Percentiles rank a stretch among this genome's conserved stretches.
Conservation (phyloP, 1,140 invertebrate genomes). For the Physella acuta region DNA sequence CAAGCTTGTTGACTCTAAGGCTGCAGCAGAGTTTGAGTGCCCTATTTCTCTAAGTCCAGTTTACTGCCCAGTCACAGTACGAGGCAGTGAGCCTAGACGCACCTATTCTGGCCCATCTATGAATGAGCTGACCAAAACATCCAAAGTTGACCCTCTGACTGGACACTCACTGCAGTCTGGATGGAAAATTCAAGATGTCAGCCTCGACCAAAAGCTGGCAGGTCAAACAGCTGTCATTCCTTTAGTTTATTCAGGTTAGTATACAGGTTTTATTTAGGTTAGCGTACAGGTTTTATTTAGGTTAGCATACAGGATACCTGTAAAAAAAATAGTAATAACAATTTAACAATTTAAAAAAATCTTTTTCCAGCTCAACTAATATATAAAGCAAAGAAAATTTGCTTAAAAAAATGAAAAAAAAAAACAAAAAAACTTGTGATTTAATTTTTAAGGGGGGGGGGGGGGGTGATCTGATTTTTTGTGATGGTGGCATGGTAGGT, state of each 20-base stretch:
- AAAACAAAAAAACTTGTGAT: too few species aligned
- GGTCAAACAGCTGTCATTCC: constrained; percentile 37
- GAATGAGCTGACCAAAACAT: constrained; percentile 47
- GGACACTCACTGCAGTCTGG: constrained; percentile 37
- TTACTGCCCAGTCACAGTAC: constrained; percentile 49
- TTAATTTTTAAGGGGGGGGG: too few species aligned
- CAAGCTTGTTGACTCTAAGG: constrained; percentile 38
- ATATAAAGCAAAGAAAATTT: too few species aligned
- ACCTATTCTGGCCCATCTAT: constrained; percentile 50
- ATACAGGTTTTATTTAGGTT: background rate
- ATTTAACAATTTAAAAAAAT: background rate
- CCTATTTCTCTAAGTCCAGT: constrained; percentile 50
- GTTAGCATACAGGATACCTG: too few species aligned
- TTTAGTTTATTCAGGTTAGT: constrained; percentile 46
- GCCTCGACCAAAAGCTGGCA: constrained; percentile 46
- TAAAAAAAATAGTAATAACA: too few species aligned
- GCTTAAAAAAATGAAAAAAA: too few species aligned
- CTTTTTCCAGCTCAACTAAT: constrained; percentile 3
- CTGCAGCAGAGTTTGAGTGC: constrained; percentile 43
- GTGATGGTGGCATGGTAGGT: too few species aligned
- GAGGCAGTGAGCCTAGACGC: constrained; percentile 47
- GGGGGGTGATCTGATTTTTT: too few species aligned
- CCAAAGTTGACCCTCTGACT: constrained; percentile 51
- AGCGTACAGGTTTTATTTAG: too few species aligned
- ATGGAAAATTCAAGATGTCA: constrained; percentile 45